phyloP scores from a whole-genome alignment of 2,888 invertebrate species.

The Chydorus sphaericus region DNA sequence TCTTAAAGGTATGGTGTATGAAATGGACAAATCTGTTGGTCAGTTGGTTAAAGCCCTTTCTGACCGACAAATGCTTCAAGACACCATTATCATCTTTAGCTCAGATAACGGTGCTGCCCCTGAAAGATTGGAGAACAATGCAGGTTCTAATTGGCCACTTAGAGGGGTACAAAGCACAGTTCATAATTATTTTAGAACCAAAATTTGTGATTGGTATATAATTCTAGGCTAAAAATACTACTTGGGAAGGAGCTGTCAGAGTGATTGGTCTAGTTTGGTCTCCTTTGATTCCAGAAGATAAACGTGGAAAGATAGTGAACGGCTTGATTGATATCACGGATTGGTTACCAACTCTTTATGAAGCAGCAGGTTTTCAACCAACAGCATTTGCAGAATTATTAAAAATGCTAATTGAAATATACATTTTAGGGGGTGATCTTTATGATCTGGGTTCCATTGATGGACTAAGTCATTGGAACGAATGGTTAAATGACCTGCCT shows the following conservation, averaged over 20 bases:
- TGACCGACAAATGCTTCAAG: constrained; percentile 49
- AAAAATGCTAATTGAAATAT: too few relatives aligned
- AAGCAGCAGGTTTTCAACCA: constrained; percentile 43
- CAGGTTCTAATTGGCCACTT: constrained; percentile 46
- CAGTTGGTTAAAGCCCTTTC: constrained; percentile 52
- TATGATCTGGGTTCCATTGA: constrained; percentile 37
- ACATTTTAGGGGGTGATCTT: constrained; percentile 21
- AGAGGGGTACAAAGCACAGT: constrained; percentile 34
- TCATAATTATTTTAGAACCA: background rate
- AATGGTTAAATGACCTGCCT: constrained; percentile 42
- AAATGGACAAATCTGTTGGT: constrained; percentile 72
- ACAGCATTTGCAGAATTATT: background rate
- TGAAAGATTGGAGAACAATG: constrained; percentile 50
- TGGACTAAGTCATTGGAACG: constrained; percentile 60
- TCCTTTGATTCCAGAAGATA: background rate
- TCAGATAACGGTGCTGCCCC: constrained; percentile 80
- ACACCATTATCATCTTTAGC: constrained; percentile 69
- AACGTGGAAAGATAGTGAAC: constrained; percentile 21
- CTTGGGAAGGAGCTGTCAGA: constrained; percentile 87
- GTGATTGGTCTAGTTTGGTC: constrained; percentile 67
- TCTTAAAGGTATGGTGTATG: constrained; percentile 57
- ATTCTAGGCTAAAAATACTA: constrained; percentile 59
- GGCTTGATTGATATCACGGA: constrained; percentile 68
- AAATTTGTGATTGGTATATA: background rate
- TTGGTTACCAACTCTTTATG: constrained; percentile 73